These are phyloP conservation scores for Tenthredo notha DNA, from an alignment of 2,888 invertebrate species.

Conservation along the genomic window DNA sequence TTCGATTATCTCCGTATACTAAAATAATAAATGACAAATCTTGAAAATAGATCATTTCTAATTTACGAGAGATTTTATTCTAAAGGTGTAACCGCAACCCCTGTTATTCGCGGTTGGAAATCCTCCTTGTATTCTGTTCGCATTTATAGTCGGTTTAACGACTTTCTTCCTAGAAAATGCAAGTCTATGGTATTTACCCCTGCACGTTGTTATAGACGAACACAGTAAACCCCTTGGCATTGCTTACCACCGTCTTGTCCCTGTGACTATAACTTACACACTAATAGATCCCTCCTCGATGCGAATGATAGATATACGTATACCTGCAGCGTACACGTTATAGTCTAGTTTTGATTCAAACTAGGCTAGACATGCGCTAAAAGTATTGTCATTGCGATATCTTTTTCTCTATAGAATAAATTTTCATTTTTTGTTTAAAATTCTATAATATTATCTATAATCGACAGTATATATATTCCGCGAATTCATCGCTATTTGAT, in stretches of 20 bases:
- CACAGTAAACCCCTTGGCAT: constrained; percentile 35
- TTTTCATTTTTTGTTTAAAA: background rate
- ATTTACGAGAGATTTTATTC: background rate
- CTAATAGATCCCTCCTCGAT: constrained; percentile 17
- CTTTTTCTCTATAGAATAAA: background rate
- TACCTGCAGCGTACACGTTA: background rate
- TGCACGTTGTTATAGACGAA: constrained; percentile 10
- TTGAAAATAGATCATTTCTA: background rate
- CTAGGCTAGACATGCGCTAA: background rate
- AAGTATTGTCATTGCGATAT: background rate
- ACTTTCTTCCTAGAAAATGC: constrained; percentile 36
- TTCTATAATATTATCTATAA: background rate
- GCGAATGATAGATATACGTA: background rate
- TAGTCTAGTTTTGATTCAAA: background rate
- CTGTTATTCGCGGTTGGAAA: background rate
- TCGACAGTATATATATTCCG: background rate
- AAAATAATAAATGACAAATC: background rate
- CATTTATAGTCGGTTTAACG: constrained; percentile 28
- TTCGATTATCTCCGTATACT: background rate
- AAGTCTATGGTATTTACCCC: background rate
- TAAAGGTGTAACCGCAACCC: constrained; percentile 13
- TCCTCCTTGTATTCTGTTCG: constrained; percentile 27
- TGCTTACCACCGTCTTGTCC: constrained; percentile 31
- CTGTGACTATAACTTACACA: constrained; percentile 32
- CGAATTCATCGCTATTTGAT: background rate